These are phyloP conservation scores for Catocala sponsa DNA, from an alignment of 2,888 invertebrate genomes.

Conservation along the genomic window DNA sequence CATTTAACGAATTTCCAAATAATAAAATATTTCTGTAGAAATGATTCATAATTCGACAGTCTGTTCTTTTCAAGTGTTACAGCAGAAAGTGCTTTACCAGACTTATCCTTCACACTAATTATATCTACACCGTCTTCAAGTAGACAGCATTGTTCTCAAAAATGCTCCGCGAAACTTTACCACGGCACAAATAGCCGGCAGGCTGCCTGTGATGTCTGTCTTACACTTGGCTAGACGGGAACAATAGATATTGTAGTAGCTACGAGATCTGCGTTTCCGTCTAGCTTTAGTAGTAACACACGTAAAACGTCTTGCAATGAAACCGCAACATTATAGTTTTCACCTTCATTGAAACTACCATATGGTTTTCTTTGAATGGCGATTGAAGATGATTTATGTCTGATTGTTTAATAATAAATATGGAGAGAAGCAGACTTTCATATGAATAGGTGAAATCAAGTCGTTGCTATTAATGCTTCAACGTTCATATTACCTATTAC, in stretches of 20 bases:
- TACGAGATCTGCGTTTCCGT: conserved; percentile 1
- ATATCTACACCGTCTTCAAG: neutral
- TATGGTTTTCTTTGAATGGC: neutral
- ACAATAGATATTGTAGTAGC: conserved; percentile 23
- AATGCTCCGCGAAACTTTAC: neutral
- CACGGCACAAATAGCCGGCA: conserved; percentile 1
- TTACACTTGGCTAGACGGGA: conserved; percentile 11
- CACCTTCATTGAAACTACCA: conserved; percentile 1
- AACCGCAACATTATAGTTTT: conserved; percentile 5
- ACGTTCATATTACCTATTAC: too few relatives aligned
- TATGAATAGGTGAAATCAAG: too few relatives aligned
- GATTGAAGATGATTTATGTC: too few relatives aligned
- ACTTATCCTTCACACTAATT: conserved; percentile 1
- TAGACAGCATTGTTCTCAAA: conserved; percentile 5
- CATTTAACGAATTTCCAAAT: too few relatives aligned
- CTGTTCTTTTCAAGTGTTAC: too few relatives aligned
- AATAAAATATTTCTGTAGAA: too few relatives aligned
- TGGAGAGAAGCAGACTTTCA: too few relatives aligned
- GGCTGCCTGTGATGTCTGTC: conserved; percentile 9
- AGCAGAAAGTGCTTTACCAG: neutral
- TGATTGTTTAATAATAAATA: too few relatives aligned
- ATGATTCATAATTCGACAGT: too few relatives aligned
- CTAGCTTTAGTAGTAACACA: conserved; percentile 14
- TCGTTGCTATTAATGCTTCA: too few relatives aligned
- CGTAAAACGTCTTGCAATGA: conserved; percentile 3